A percentile compares a stretch with the other conserved stretches of the same genome.
These are phyloP conservation scores for Sialis lutaria DNA, from an alignment of 2,888 invertebrate species.

Conservation along the genomic window DNA sequence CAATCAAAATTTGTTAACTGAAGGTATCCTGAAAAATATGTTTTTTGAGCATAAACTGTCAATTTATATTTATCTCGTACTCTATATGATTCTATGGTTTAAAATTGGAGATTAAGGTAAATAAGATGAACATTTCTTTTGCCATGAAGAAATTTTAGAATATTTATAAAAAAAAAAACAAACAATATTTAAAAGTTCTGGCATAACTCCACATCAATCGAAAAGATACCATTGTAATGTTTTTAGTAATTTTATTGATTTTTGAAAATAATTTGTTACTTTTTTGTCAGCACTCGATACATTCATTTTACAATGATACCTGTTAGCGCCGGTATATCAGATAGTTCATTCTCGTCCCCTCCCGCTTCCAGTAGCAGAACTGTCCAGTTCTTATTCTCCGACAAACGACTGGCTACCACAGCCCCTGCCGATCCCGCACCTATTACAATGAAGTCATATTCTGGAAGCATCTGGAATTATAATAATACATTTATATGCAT, in stretches of 20 bases:
- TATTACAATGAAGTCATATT: conserved; percentile 75
- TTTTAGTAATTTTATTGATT: too few species aligned
- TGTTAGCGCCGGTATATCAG: conserved; percentile 71
- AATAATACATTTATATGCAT: background rate
- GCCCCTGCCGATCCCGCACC: conserved; percentile 84
- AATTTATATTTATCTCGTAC: too few species aligned
- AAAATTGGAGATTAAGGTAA: too few species aligned
- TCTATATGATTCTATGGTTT: too few species aligned
- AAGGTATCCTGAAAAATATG: conserved; percentile 38
- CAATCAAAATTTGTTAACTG: conserved; percentile 80
- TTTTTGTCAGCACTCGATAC: too few species aligned
- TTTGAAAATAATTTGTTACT: too few species aligned
- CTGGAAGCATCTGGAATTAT: conserved; percentile 42
- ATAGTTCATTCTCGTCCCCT: conserved; percentile 74
- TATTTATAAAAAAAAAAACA: too few species aligned
- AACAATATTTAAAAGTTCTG: too few species aligned
- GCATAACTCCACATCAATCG: too few species aligned
- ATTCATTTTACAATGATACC: background rate
- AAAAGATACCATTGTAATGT: too few species aligned
- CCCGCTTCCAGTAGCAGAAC: conserved; percentile 75
- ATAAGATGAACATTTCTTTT: too few species aligned
- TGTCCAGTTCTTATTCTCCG: conserved; percentile 66
- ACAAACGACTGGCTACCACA: conserved; percentile 68
- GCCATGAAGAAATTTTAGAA: too few species aligned
- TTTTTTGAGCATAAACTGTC: background rate